A percentile compares a stretch with the other conserved stretches of the same genome.
These are phyloP conservation scores for Stenolophus ochropezus DNA, from an alignment of 2,888 invertebrate species.

Conservation along the genomic window DNA sequence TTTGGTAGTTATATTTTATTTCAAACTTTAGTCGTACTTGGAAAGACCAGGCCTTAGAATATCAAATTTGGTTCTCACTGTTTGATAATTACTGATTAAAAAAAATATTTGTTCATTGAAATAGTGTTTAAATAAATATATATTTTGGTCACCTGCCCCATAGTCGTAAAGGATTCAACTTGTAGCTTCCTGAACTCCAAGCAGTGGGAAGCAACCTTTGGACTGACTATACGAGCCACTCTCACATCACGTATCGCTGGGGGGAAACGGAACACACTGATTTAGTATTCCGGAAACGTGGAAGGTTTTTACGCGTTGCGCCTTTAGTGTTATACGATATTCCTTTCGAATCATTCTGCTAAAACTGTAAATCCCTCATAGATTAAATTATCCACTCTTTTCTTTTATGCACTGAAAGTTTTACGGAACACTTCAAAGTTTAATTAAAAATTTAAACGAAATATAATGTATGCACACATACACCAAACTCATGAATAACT, in stretches of 20 bases:
- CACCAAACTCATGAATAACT: neutral
- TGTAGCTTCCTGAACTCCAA: neutral
- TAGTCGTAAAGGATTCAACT: no score
- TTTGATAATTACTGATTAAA: no score
- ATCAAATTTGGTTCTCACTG: no score
- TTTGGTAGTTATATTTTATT: no score
- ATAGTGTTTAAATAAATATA: no score
- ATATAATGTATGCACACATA: neutral
- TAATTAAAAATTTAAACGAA: neutral
- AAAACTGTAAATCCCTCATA: slow-evolving; percentile 16
- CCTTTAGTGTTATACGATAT: neutral
- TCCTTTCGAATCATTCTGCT: neutral
- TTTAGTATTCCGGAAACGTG: slow-evolving; percentile 12
- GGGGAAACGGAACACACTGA: neutral
- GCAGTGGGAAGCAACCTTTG: neutral
- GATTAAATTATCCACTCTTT: neutral
- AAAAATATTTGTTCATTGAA: no score
- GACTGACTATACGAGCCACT: neutral
- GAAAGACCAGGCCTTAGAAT: no score
- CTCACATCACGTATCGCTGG: neutral
- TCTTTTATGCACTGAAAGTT: neutral
- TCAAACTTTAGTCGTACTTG: no score
- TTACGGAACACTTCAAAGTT: neutral
- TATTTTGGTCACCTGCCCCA: no score
- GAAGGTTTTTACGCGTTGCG: slow-evolving; percentile 8